Evolutionary conservation across 2,888 invertebrate genomes (phyloP).

Genomic region (Chrysomela aeneicollis): DNA sequence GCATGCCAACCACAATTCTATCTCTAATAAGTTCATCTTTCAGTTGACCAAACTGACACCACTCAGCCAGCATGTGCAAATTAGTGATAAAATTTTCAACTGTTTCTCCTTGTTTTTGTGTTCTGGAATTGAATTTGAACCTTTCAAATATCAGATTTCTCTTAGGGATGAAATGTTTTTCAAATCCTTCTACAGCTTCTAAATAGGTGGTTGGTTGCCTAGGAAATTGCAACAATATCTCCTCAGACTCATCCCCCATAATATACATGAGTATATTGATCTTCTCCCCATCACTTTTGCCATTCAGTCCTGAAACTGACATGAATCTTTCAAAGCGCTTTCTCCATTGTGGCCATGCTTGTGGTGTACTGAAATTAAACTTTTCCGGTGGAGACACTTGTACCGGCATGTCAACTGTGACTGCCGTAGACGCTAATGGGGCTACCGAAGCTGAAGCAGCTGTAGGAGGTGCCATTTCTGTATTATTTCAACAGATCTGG

Average conservation of each 20-base stretch:
- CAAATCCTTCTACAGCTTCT: conserved; percentile 19
- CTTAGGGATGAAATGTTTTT: conserved; percentile 36
- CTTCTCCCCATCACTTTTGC: conserved; percentile 5
- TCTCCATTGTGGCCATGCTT: conserved; percentile 12
- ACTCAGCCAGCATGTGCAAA: conserved; percentile 40
- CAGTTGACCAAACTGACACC: conserved; percentile 43
- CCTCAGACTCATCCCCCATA: conserved; percentile 1
- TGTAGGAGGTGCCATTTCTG: too few relatives aligned
- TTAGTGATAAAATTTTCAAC: conserved; percentile 40
- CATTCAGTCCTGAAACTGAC: not conserved
- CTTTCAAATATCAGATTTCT: conserved; percentile 41
- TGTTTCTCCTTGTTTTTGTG: conserved; percentile 35
- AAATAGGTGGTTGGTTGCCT: not conserved
- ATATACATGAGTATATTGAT: not conserved
- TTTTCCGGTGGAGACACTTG: too few relatives aligned
- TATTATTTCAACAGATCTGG: too few relatives aligned
- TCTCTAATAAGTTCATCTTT: conserved; percentile 45
- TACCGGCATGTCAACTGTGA: too few relatives aligned
- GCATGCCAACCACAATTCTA: conserved; percentile 44
- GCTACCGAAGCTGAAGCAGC: too few relatives aligned
- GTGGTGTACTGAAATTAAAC: too few relatives aligned
- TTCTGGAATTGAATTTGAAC: conserved; percentile 38
- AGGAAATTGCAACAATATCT: not conserved
- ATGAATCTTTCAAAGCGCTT: conserved; percentile 8
- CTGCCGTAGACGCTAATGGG: too few relatives aligned